Conservation (phyloP, 2,797 vertebrate species). For the Helostoma temminkii region DNA sequence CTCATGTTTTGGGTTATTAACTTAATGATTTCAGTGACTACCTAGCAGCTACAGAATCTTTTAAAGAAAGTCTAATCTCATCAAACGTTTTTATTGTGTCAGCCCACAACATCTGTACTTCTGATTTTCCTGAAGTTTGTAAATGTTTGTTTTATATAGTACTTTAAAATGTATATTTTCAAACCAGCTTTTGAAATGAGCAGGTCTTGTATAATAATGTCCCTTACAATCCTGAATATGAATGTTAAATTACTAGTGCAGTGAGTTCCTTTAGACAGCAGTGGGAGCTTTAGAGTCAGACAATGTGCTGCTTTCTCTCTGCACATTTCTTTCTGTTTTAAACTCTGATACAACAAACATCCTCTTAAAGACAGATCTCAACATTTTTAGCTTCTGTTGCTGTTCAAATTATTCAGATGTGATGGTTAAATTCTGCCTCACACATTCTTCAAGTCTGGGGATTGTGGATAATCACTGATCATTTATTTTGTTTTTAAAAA, state of each 20-base stretch:
- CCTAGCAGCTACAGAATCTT: conserved; percentile 59
- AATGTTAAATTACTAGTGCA: conserved; percentile 63
- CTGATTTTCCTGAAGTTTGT: conserved; percentile 4
- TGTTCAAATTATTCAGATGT: conserved; percentile 6
- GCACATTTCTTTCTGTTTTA: conserved; percentile 35
- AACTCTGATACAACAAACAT: conserved; percentile 19
- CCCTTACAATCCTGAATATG: conserved; percentile 7
- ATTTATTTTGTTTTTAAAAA: too few species aligned
- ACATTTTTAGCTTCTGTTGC: neutral
- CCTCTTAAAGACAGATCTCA: neutral
- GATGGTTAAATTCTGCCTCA: conserved; percentile 71
- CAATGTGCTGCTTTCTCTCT: conserved; percentile 17
- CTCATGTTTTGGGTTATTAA: conserved; percentile 71
- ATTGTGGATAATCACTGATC: too few species aligned
- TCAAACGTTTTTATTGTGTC: conserved; percentile 48
- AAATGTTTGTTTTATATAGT: conserved; percentile 6
- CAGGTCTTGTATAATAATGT: conserved; percentile 29
- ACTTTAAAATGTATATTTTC: conserved; percentile 27
- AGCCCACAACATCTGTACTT: conserved; percentile 29
- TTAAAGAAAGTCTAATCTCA: conserved; percentile 55
- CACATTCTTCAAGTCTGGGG: conserved; percentile 59
- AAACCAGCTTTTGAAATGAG: conserved; percentile 24
- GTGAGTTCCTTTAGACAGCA: conserved; percentile 77
- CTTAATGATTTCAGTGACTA: conserved; percentile 64
- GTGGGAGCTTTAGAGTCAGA: conserved; percentile 81